Evolutionary conservation across 1,140 invertebrate genomes (phyloP).

Genomic region (Dendroctonus ponderosae): DNA sequence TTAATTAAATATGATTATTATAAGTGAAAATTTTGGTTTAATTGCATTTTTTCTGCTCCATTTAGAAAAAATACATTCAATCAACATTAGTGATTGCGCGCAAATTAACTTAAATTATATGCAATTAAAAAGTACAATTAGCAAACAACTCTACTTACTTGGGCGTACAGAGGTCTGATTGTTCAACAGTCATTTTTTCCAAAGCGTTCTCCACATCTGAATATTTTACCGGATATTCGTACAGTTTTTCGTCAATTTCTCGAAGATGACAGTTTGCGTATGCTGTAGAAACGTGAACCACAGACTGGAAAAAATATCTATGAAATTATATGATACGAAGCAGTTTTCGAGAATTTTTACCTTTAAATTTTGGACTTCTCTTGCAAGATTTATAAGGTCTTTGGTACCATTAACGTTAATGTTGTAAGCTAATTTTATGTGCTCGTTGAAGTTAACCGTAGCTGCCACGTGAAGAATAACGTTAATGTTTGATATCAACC

Average conservation of each 20-base stretch:
- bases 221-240: conserved; percentile 64
- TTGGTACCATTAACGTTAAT: conserved; percentile 64
- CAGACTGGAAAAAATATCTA: conserved; percentile 35
- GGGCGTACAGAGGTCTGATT: conserved; percentile 55
- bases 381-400: conserved; percentile 59
- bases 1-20: conserved; percentile 6
- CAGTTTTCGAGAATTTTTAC: conserved; percentile 22
- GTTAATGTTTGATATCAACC: conserved; percentile 60
- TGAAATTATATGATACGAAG: background rate
- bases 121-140: background rate
- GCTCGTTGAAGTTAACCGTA: conserved; percentile 86
- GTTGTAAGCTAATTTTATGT: conserved; percentile 61
- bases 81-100: too few relatives aligned
- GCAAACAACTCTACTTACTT: conserved; percentile 50
- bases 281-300: conserved; percentile 59
- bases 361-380: conserved; percentile 65
- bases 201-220: conserved; percentile 59
- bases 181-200: conserved; percentile 56
- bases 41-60: too few relatives aligned
- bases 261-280: conserved; percentile 64
- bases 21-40: background rate
- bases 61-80: too few relatives aligned
- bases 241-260: conserved; percentile 65
- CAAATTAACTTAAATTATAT: too few relatives aligned
- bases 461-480: conserved; percentile 88